These are phyloP conservation scores for Fragum whitleyi DNA, from an alignment of 2,888 invertebrate species.

Conservation along the genomic window DNA sequence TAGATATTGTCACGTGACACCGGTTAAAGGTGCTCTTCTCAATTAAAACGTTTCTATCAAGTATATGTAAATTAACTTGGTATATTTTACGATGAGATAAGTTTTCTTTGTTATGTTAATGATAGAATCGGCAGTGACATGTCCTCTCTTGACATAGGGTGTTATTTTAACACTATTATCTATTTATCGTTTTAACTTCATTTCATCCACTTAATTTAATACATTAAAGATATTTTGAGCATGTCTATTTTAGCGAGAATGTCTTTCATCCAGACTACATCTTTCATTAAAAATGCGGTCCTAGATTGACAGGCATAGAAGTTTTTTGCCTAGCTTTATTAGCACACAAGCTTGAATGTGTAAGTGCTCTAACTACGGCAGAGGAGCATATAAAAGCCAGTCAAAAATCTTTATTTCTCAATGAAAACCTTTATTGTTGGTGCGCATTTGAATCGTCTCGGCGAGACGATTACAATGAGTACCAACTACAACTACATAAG, in stretches of 20 bases:
- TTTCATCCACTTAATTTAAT: constrained; percentile 24
- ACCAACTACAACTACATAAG: too few species aligned
- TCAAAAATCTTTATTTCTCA: too few species aligned
- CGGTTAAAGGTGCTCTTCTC: constrained; percentile 29
- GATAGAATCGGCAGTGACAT: constrained; percentile 21
- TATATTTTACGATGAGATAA: constrained; percentile 36
- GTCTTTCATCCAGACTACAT: background rate
- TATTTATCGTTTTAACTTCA: constrained; percentile 32
- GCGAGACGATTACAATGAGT: too few species aligned
- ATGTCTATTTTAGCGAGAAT: background rate
- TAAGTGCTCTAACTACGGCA: too few species aligned
- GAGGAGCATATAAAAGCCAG: too few species aligned
- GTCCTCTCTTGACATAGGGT: constrained; percentile 10
- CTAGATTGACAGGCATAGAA: too few species aligned
- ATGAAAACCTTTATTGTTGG: too few species aligned
- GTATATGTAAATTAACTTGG: constrained; percentile 34
- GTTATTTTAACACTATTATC: constrained; percentile 28
- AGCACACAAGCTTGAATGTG: too few species aligned
- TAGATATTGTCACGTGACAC: constrained; percentile 37
- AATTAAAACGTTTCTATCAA: constrained; percentile 44
- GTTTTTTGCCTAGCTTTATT: too few species aligned
- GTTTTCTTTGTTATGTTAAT: constrained; percentile 32
- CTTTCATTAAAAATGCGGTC: background rate
- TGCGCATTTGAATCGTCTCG: too few species aligned
- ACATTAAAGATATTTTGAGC: background rate